Evolutionary conservation across 2,888 invertebrate genomes (phyloP), one percentile per base, ranked within the genome.

Genomic region (Bellardia bayeri): DNA sequence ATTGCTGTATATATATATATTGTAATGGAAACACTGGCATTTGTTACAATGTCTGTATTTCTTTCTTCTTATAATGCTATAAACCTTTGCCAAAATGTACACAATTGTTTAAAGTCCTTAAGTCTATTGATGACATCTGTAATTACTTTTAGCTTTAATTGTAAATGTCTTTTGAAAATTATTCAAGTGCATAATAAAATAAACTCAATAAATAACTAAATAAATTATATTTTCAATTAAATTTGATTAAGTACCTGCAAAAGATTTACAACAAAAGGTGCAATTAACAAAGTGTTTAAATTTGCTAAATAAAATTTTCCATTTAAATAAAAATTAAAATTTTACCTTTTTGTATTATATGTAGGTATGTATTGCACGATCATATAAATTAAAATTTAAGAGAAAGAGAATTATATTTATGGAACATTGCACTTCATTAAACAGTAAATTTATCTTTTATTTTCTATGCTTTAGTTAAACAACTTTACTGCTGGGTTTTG

Each of bases 371-470:
- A 61, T 61, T 40, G 16, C 37, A 13, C 5, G 30, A 3, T 9
- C 11, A 23, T 16, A 54, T 30, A 16, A 68, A 45, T 33, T 45
- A n/a, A 13, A 56, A 69, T 33, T 69, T 68, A 37, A 72, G 13
- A 45, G 11, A 45, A 11, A 45, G 45, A 42, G 16, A 49, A 42
- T 80, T 71, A 40, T 66, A 58, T 74, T 68, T 40, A 61, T 61
- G 9, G 16, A 69, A 74, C 13, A 80, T 69, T 80, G 14, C 80
- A 83, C 64, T 84, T 87, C 30, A 84, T 79, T 87, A 30, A 82
- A 74, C 66, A 51, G 51, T 37, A 76, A 72, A 81, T 66, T 76
- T 64, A 45, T 64, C n/a, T 76, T 51, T 58, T 23, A 54, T 66
- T 54, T 58, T 23, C 16, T 14, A 9, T 30, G 13, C 6, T 14